Evolutionary conservation across 2,888 invertebrate genomes (phyloP).

Genomic region (Allacma fusca): DNA sequence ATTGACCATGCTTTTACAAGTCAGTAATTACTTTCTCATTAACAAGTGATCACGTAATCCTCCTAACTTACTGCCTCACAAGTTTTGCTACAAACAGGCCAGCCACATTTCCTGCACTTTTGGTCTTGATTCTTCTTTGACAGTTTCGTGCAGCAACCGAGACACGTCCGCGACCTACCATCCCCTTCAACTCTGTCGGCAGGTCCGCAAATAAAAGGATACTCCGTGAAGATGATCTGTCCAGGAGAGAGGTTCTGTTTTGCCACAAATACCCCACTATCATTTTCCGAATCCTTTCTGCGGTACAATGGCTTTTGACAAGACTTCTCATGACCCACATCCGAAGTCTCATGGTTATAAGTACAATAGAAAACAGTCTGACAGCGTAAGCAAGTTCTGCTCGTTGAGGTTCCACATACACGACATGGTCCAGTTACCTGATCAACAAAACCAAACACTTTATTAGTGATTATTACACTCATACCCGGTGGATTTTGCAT

Average conservation of each 20-base stretch:
- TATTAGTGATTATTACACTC: too few relatives aligned
- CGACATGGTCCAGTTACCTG: background rate
- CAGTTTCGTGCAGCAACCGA: conserved; percentile 1
- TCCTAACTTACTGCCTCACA: background rate
- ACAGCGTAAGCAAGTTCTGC: too few relatives aligned
- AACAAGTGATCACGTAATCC: too few relatives aligned
- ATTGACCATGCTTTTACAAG: too few relatives aligned
- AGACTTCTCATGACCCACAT: background rate
- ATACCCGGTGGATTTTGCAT: too few relatives aligned
- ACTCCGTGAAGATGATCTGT: conserved; percentile 5
- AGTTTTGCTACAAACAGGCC: conserved; percentile 23
- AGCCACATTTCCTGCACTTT: conserved; percentile 15
- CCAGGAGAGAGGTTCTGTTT: conserved; percentile 17
- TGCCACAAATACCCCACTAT: background rate
- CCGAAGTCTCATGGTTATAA: background rate
- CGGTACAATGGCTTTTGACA: too few relatives aligned
- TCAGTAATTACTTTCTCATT: too few relatives aligned
- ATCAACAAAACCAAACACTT: too few relatives aligned
- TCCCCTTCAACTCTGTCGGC: background rate
- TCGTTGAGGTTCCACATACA: too few relatives aligned
- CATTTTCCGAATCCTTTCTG: background rate
- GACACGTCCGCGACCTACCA: conserved; percentile 8
- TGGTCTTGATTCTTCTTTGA: conserved; percentile 3
- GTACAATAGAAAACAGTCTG: background rate
- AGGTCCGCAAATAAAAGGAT: conserved; percentile 30